Evolutionary conservation across 2,888 invertebrate genomes (phyloP), one percentile per base, ranked within the genome.

Genomic region (Drosophila diplacantha): DNA sequence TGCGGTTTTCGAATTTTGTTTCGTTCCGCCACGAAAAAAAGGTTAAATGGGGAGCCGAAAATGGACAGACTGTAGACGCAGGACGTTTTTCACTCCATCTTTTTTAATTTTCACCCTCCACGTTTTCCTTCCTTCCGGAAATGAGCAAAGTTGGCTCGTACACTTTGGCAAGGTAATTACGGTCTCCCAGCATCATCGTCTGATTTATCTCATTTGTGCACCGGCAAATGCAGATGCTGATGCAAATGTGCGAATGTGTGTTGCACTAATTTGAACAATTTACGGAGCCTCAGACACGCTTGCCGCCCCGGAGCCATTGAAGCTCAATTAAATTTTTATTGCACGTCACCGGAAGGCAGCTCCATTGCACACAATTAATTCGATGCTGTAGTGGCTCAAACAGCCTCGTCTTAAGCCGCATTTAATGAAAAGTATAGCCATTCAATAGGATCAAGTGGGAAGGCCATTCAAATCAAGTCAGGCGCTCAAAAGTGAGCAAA

Each of bases 131-230:
- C 32, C 55, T 55, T 52, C 14, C 47, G 55, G 58, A 74, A 72
- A 68, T 62, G 73, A 73, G 69, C 50, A 62, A 64, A 67, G 61
- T 73, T 71, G 37, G 31, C 44, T 50, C 51, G 52, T 37, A 31
- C 55, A 65, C 65, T 65, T 53, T 59, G 58, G 59, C 41, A 66
- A 78, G 59, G 68, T 75, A 78, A 78, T 78, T 78, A 71, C 73
- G 52, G 52, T 47, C 24, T 16, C 52, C 34, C 39, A 39, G 32
- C 35, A 24, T 12, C 44, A 41, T 18, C 37, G 49, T 44, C 46
- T 37, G 63, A 66, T 58, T 62, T 60, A 69, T 72, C 51, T 64
- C 44, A 52, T 44, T 66, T 52, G 46, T 43, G 31, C 43, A 54
- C 53, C 43, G 11, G 41, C 35, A 52, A 9, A 29, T 55, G 49